Evolutionary conservation across 2,113 vertebrate genomes (phyloP), one percentile per base, ranked within the genome.

Genomic region (Petaurus breviceps): DNA sequence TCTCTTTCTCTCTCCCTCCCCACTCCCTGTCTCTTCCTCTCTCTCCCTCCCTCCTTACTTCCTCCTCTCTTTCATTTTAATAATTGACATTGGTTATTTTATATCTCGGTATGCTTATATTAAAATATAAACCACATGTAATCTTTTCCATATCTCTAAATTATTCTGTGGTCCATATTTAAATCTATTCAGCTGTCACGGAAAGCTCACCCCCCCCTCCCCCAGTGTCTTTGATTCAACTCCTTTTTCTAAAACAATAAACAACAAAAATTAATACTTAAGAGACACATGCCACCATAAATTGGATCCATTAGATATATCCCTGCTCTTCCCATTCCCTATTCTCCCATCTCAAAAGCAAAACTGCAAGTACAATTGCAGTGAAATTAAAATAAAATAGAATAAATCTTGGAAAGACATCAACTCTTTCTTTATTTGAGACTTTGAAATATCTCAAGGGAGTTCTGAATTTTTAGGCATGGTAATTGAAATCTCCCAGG

Each of bases 91-190:
- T 19, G 14, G 12, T 23, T 47, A 91, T 19, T 68, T 84, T 91
- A 4, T 93, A 90, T 89, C 26, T 97, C 50, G 16, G 8, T 89
- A 24, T 77, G 1, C 52, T 92, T 95, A 92, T 93, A 68, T 96
- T 92, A 95, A 96, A 92, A 57, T 93, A 3, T 90, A 77, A 95
- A 93, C 47, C 8, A 26, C 16, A 12, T 0, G 0, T 49, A 47
- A 0, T 6, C 6, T 37, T 91, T 7, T 96, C 25, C 25, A 24
- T 51, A 25, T 92, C 12, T 95, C 49, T 94, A 5, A 37, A 23
- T 92, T 61, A 89, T 24, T 91, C 25, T 52, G 0, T 90, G 16
- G 77, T 95, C 77, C 61, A 95, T 55, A 92, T 95, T 90, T 61
- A 93, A 93, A 92, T 93, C 16, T 68, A 3, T 50, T 90, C 90